phyloP scores from a whole-genome alignment of 2,888 invertebrate species.

The Hesperia comma region DNA sequence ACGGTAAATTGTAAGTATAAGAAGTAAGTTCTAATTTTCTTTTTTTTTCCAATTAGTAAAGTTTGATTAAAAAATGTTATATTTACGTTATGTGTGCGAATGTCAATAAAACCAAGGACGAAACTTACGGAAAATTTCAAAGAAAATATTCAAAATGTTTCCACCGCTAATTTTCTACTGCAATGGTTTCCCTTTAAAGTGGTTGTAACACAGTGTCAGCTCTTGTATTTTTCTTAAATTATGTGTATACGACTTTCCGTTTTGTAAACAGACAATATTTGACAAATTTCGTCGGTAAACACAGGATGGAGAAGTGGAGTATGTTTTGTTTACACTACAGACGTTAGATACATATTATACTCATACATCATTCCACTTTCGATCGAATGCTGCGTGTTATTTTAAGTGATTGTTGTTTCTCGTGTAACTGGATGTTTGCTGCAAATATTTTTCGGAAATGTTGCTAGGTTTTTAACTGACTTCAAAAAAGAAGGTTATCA shows the following conservation, averaged over 20 bases:
- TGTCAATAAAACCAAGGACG: too few relatives aligned
- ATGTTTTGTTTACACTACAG: conserved; percentile 30
- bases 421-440: background rate
- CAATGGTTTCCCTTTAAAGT: background rate
- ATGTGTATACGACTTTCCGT: conserved; percentile 27
- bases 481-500: too few relatives aligned
- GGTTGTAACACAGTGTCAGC: background rate
- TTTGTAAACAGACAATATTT: conserved; percentile 49
- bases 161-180: too few relatives aligned
- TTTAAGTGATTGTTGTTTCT: conserved; percentile 33
- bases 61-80: too few relatives aligned
- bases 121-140: too few relatives aligned
- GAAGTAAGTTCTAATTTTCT: too few relatives aligned
- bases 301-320: conserved; percentile 40
- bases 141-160: too few relatives aligned
- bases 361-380: conserved; percentile 19
- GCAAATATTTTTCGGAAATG: background rate
- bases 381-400: conserved; percentile 35
- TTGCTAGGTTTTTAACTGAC: too few relatives aligned
- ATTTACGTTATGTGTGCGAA: too few relatives aligned
- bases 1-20: too few relatives aligned
- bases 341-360: conserved; percentile 27
- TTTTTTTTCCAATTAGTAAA: too few relatives aligned
- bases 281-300: conserved; percentile 51
- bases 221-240: background rate